Evolutionary conservation across 2,113 vertebrate species (phyloP).

Genomic region (Trogon melanurus): DNA sequence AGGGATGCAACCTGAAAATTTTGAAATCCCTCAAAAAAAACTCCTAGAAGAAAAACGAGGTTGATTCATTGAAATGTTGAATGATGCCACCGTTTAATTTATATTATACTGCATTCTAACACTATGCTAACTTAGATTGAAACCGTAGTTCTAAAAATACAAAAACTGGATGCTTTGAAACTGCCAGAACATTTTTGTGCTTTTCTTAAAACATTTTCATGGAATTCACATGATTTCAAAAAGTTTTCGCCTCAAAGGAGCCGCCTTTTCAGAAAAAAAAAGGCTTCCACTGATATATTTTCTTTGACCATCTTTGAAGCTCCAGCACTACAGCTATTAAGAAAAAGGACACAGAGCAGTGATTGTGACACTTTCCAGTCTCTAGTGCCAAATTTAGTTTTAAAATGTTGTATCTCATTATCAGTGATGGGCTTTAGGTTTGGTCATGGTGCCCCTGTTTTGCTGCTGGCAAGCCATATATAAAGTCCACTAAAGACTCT

Average conservation of each 20-base stretch:
- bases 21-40: not conserved
- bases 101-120: not conserved
- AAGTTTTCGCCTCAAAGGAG: not conserved
- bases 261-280: not conserved
- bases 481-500: not conserved
- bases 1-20: not conserved
- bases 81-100: not conserved
- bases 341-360: not conserved
- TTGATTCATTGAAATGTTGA: not conserved
- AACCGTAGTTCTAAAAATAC: not conserved
- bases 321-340: not conserved
- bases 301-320: not conserved
- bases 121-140: not conserved
- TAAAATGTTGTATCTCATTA: not conserved
- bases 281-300: not conserved
- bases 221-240: not conserved
- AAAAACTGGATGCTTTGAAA: not conserved
- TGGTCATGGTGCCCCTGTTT: not conserved
- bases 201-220: not conserved
- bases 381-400: not conserved
- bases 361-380: not conserved
- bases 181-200: not conserved
- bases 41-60: not conserved
- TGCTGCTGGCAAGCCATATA: not conserved
- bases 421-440: not conserved